phyloP scores from a whole-genome alignment of 2,888 invertebrate species.

The Argyra leucocephala region DNA sequence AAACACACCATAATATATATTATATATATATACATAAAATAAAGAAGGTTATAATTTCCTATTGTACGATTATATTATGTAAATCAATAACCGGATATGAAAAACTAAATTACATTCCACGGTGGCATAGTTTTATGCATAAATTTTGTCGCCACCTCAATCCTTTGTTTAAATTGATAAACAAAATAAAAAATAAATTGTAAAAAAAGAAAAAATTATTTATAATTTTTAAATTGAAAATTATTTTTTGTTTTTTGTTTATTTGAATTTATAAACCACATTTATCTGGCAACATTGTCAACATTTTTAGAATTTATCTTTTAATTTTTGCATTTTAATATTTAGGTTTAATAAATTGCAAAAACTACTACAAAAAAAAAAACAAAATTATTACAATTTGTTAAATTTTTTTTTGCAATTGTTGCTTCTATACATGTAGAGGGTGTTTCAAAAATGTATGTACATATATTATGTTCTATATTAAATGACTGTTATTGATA shows the following conservation, averaged over 20 bases:
- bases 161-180: background rate
- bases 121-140: background rate
- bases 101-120: slow-evolving; percentile 4
- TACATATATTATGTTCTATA: too few relatives aligned
- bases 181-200: too few relatives aligned
- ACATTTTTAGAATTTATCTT: background rate
- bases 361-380: background rate
- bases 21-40: background rate
- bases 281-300: slow-evolving; percentile 2
- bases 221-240: background rate
- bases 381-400: too few relatives aligned
- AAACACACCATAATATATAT: too few relatives aligned
- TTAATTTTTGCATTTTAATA: slow-evolving; percentile 2
- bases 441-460: too few relatives aligned
- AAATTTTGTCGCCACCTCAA: background rate
- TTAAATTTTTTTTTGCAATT: background rate
- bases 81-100: slow-evolving; percentile 6
- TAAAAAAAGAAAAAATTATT: background rate
- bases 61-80: background rate
- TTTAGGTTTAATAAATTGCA: background rate
- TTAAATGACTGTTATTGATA: too few relatives aligned
- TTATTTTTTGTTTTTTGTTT: background rate
- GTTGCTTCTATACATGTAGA: too few relatives aligned
- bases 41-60: background rate
- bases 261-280: slow-evolving; percentile 1